Evolutionary conservation across 2,888 invertebrate species (phyloP), one percentile per base, ranked within the genome.

Genomic region (Boloria euphrosyne): DNA sequence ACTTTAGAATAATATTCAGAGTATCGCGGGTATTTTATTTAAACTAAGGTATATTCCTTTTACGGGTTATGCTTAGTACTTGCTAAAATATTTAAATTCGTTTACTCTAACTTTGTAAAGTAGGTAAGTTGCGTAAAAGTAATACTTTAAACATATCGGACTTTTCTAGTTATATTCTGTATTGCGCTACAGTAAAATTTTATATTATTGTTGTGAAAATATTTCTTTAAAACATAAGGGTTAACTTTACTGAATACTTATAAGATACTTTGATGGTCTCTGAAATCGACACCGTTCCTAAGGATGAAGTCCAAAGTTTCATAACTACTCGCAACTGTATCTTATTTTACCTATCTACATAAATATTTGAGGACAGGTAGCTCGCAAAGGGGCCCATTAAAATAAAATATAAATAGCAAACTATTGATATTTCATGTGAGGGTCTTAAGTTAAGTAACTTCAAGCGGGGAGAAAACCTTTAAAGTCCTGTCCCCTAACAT

Each of bases 401-500:
- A 53, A 60, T 59, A n/a, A 57, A 52, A 69, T 62, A 17, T 44
- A 50, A 49, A 17, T 60, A 66, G 44, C 55, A 54, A 62, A 51
- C 49, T 22, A 54, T 65, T 52, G 43, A 67, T 66, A 57, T 67
- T 70, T 60, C 59, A 60, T 64, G 58, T 50, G 54, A 3, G 22
- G 22, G 22, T 22, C 22, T 22, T 22, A 22, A 22, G 22, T 22
- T 22, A 57, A 60, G 67, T 63, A 65, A 67, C 62, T 65, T 57
- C 55, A 63, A 66, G 68, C 62, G 61, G 61, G 66, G 62, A 69
- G 70, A 58, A 55, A 66, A 60, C 65, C 65, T 66, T 70, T 67
- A 69, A 66, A 61, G 63, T 52, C 63, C 60, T 65, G 62, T 65
- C 62, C 66, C 44, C 60, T 64, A 54, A 69, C 58, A 62, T 70